A percentile compares a stretch with the other conserved stretches of the same genome.
Evolutionary conservation across 2,797 vertebrate species (phyloP).

Genomic region (Chiroxiphia lanceolata): DNA sequence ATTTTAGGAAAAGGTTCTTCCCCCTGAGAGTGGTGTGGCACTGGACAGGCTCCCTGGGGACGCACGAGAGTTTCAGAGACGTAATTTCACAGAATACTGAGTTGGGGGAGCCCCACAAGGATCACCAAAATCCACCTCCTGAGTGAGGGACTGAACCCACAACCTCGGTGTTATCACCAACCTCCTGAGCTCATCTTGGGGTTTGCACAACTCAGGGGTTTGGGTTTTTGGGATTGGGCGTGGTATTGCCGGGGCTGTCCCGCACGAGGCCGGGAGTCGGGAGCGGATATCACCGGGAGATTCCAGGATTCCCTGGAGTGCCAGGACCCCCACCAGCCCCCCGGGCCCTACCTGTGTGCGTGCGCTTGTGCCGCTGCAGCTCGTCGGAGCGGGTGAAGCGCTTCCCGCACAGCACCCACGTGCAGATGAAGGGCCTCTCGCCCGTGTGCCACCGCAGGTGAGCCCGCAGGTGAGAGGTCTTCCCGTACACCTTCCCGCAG

Average conservation of each 20-base stretch:
- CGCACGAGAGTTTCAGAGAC: background rate
- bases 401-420: conserved; percentile 92
- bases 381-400: conserved; percentile 60
- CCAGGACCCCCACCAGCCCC: no score
- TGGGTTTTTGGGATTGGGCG: background rate
- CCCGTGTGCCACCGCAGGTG: conserved; percentile 97
- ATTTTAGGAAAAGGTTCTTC: background rate
- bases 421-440: conserved; percentile 91
- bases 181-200: no score
- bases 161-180: no score
- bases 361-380: conserved; percentile 33
- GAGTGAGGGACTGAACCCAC: background rate
- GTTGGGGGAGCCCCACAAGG: background rate
- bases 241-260: no score
- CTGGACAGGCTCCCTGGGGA: background rate
- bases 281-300: no score
- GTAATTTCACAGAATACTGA: background rate
- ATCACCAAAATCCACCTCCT: background rate
- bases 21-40: no score
- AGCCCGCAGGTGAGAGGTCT: conserved; percentile 93
- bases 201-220: no score
- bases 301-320: no score
- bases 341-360: conserved; percentile 83
- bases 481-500: conserved; percentile 95
- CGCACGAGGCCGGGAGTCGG: no score